Evolutionary conservation across 2,113 vertebrate species (phyloP).

Genomic region (Pelobates fuscus): DNA sequence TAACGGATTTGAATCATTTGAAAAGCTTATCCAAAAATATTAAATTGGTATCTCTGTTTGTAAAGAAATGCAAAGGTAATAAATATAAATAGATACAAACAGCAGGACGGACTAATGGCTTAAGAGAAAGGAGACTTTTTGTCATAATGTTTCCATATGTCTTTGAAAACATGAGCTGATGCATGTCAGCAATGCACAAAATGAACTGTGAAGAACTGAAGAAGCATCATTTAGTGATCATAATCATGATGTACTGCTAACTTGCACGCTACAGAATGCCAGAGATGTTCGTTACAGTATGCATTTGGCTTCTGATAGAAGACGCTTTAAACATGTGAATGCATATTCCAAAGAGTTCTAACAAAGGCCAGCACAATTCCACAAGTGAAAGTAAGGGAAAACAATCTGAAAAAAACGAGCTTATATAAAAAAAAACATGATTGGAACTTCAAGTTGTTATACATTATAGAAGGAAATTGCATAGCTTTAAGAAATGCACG

Average conservation of each 20-base stretch:
- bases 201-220: neutral
- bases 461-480: neutral
- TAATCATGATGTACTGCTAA: conserved; percentile 10
- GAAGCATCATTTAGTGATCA: conserved; percentile 2
- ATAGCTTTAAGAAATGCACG: neutral
- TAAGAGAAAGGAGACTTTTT: no score
- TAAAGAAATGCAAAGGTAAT: no score
- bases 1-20: no score
- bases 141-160: no score
- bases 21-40: no score
- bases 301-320: neutral
- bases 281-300: neutral
- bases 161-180: no score
- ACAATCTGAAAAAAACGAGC: neutral
- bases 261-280: conserved; percentile 20
- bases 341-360: no score
- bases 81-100: no score
- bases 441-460: no score
- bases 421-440: no score
- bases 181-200: neutral
- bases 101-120: no score
- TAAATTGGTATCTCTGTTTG: no score
- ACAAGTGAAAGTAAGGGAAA: neutral
- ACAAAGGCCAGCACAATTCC: neutral
- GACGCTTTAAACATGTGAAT: neutral